These are phyloP conservation scores for Rhea pennata DNA, from an alignment of 2,113 vertebrate species.

Conservation along the genomic window DNA sequence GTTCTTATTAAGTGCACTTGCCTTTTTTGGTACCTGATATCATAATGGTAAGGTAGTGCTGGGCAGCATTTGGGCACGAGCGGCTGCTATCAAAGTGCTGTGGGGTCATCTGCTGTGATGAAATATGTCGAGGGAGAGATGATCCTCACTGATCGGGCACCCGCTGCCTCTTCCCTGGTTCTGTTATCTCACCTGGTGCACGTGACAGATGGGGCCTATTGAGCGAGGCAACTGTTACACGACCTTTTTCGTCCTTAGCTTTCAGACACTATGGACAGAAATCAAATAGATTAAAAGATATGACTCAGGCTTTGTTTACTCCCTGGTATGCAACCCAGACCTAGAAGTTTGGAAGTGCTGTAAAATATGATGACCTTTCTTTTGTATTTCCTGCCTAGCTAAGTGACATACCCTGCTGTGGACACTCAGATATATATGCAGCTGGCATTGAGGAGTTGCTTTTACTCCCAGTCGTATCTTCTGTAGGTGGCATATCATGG, in stretches of 20 bases:
- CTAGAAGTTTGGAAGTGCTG: background rate
- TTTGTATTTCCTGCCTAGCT: background rate
- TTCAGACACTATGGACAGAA: background rate
- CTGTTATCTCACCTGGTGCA: background rate
- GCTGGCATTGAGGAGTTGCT: background rate
- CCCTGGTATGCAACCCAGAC: background rate
- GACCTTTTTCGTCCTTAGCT: background rate
- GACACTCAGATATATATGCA: background rate
- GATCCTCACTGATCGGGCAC: accelerated
- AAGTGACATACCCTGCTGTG: background rate
- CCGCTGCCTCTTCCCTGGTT: background rate
- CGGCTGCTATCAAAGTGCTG: background rate
- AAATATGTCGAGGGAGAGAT: background rate
- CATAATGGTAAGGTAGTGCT: background rate
- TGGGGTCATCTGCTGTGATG: background rate
- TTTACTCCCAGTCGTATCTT: background rate
- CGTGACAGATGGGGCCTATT: accelerated
- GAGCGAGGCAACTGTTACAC: background rate
- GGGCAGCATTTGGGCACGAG: background rate
- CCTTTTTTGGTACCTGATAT: background rate
- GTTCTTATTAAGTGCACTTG: background rate
- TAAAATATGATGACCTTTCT: background rate
- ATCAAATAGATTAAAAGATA: background rate
- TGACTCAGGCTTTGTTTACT: background rate
- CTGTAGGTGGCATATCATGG: background rate